phyloP scores from a whole-genome alignment of 2,888 invertebrate genomes.

The Chalcosyrphus nemorum region DNA sequence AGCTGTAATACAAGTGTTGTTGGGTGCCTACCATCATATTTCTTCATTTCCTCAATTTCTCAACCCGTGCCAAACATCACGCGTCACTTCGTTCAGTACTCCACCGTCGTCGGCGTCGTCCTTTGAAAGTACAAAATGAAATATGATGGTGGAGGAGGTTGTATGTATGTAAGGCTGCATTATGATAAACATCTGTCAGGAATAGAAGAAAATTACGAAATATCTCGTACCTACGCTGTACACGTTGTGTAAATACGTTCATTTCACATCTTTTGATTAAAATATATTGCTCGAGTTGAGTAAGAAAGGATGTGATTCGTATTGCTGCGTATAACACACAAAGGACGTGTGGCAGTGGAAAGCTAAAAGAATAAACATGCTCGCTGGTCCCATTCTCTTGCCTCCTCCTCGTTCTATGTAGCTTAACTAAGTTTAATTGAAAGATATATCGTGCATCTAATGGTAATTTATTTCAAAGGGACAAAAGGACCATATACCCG shows the following conservation, averaged over 20 bases:
- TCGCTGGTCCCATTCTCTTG: too few relatives aligned
- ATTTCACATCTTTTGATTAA: slow-evolving; percentile 71
- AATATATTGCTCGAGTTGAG: slow-evolving; percentile 69
- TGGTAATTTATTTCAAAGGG: slow-evolving; percentile 64
- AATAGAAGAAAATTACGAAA: slow-evolving; percentile 63
- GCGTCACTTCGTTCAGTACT: slow-evolving; percentile 45
- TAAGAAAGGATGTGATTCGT: slow-evolving; percentile 66
- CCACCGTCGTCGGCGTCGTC: background rate
- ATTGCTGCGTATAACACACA: slow-evolving; percentile 14
- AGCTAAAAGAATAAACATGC: background rate
- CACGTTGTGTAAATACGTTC: slow-evolving; percentile 43
- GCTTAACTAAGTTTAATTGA: slow-evolving; percentile 60
- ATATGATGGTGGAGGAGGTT: background rate
- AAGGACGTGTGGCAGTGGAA: background rate
- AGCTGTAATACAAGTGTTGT: slow-evolving; percentile 3
- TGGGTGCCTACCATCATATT: slow-evolving; percentile 36
- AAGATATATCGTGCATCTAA: slow-evolving; percentile 66
- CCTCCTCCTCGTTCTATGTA: slow-evolving; percentile 30
- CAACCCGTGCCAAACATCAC: slow-evolving; percentile 63
- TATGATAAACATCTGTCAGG: slow-evolving; percentile 69
- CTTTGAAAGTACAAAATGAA: background rate
- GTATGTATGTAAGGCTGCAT: slow-evolving; percentile 40
- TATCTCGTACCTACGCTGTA: slow-evolving; percentile 7
- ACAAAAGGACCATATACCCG: slow-evolving; percentile 42
- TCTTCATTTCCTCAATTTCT: slow-evolving; percentile 65